Evolutionary conservation across 2,888 invertebrate genomes (phyloP).

Genomic region (Tetragnatha montana): DNA sequence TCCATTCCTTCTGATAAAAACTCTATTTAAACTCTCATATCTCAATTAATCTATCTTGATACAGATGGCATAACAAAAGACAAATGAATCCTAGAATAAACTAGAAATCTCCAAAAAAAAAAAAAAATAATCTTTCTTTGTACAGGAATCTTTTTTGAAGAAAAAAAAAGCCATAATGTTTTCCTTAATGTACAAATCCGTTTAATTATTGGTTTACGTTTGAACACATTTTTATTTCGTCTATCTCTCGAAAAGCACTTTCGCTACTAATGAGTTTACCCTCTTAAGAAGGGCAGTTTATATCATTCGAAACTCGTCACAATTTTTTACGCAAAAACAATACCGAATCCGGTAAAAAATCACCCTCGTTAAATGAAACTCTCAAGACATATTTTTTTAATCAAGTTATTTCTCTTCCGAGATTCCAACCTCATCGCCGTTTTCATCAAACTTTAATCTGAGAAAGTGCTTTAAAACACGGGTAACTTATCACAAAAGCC

Average conservation of each 20-base stretch:
- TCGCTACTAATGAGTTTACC: conserved; percentile 25
- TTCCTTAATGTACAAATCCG: not conserved
- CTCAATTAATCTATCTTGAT: too few species aligned
- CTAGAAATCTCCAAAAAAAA: too few species aligned
- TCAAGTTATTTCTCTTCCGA: conserved; percentile 38
- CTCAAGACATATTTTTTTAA: conserved; percentile 34
- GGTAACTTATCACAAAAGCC: conserved; percentile 54
- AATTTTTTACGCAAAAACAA: conserved; percentile 10
- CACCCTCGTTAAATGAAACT: conserved; percentile 22
- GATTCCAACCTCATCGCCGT: conserved; percentile 22
- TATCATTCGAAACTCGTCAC: conserved; percentile 13
- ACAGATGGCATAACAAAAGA: too few species aligned
- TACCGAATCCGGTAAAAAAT: not conserved
- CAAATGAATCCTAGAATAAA: too few species aligned
- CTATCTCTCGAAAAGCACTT: not conserved
- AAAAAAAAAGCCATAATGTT: not conserved
- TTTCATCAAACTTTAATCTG: conserved; percentile 59
- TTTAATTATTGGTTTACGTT: conserved; percentile 2
- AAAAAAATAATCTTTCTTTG: too few species aligned
- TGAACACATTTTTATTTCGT: not conserved
- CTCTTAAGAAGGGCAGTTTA: conserved; percentile 20
- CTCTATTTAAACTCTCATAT: too few species aligned
- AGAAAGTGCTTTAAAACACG: conserved; percentile 45
- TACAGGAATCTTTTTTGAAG: too few species aligned
- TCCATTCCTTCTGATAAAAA: too few species aligned